Conservation (phyloP, 2,888 invertebrate genomes). For the Drosophila koepferae region DNA sequence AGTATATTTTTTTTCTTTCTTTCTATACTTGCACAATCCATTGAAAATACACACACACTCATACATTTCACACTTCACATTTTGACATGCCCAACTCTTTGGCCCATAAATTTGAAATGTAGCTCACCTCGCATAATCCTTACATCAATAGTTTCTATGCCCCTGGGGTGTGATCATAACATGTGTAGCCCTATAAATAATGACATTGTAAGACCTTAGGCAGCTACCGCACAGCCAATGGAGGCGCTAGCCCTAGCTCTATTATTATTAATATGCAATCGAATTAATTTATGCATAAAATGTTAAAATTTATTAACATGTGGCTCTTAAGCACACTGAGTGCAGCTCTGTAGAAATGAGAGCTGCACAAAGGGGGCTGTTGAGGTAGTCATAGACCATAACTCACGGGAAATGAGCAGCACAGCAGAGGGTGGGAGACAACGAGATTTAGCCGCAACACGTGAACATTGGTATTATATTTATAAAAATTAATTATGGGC, state of each 20-base stretch:
- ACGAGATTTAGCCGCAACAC: constrained; percentile 63
- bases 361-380: constrained; percentile 20
- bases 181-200: constrained; percentile 73
- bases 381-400: constrained; percentile 53
- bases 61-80: constrained; percentile 28
- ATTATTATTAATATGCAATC: constrained; percentile 69
- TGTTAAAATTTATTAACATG: constrained; percentile 71
- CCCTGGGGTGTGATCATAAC: constrained; percentile 73
- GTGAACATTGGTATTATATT: constrained; percentile 65
- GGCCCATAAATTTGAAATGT: constrained; percentile 51
- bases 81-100: constrained; percentile 41
- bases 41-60: constrained; percentile 20
- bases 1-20: neutral
- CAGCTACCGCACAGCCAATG: constrained; percentile 41
- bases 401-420: constrained; percentile 45
- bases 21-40: constrained; percentile 3
- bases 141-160: constrained; percentile 46
- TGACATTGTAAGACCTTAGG: constrained; percentile 41
- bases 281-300: constrained; percentile 75
- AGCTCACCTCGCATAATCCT: constrained; percentile 41
- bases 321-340: constrained; percentile 27
- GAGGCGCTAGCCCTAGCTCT: constrained; percentile 8
- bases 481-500: constrained; percentile 76
- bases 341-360: constrained; percentile 24
- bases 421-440: constrained; percentile 5